These are phyloP conservation scores for Baronia brevicornis DNA, from an alignment of 2,888 invertebrate species.

Conservation along the genomic window DNA sequence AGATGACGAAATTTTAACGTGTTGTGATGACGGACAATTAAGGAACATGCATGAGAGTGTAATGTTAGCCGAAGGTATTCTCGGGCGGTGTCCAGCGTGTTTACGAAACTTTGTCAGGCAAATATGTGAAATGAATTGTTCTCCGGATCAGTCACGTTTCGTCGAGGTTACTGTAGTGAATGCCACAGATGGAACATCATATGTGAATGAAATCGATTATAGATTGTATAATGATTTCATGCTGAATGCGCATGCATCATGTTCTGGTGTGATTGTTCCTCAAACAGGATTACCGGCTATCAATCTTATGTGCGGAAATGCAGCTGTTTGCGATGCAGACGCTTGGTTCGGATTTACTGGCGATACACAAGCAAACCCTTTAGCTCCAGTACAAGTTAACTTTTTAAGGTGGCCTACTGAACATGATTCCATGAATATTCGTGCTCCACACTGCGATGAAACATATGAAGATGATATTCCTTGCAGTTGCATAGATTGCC, in stretches of 20 bases:
- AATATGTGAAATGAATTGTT: conserved; percentile 89
- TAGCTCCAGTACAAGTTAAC: conserved; percentile 79
- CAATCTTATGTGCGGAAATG: conserved; percentile 85
- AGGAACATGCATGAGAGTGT: conserved; percentile 70
- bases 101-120: conserved; percentile 82
- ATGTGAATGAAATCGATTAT: conserved; percentile 65
- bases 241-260: conserved; percentile 82
- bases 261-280: conserved; percentile 84
- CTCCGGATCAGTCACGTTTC: conserved; percentile 78
- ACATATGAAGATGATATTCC: conserved; percentile 70
- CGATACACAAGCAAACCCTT: conserved; percentile 58
- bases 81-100: conserved; percentile 89
- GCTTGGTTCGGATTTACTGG: conserved; percentile 82
- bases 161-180: conserved; percentile 33
- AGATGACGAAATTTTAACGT: conserved; percentile 63
- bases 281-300: conserved; percentile 84
- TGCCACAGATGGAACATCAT: conserved; percentile 32
- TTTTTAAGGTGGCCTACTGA: conserved; percentile 60
- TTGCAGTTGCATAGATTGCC: conserved; percentile 88
- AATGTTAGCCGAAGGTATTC: conserved; percentile 78
- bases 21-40: conserved; percentile 78
- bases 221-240: conserved; percentile 77
- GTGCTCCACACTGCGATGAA: conserved; percentile 75
- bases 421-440: conserved; percentile 55
- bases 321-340: conserved; percentile 77